Evolutionary conservation across 2,113 vertebrate genomes (phyloP), one percentile per base, ranked within the genome.

Genomic region (Charadrius vociferus): DNA sequence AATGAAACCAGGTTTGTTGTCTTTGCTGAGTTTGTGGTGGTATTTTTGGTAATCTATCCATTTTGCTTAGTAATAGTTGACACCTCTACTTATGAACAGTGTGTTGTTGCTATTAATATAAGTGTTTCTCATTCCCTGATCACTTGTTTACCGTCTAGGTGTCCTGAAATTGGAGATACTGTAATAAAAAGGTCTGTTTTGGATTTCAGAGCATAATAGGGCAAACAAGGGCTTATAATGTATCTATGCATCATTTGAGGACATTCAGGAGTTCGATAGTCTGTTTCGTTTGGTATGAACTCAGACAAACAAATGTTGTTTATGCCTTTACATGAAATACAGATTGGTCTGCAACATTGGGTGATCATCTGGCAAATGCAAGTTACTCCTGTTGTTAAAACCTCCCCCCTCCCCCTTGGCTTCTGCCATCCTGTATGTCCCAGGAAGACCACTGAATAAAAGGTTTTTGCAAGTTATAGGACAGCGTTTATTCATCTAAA

Each of bases 101-200:
- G 45, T 81, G 80, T 23, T 70, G 73, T 75, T 97, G 86, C 93
- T 97, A 73, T 93, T 95, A 89, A 92, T 91, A 14, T 8, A 82
- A 85, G 68, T 87, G 70, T 89, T 95, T 97, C 78, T 91, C 81
- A 79, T 89, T 91, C 68, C 65, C 61, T 37, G 34, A 75, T 81
- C 34, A 6, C 65, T 97, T 95, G 86, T 95, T 96, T 97, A 89
- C 95, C 72, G 65, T 78, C 67, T 77, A 89, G n/a, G 66, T 91
- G 89, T 89, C 84, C 81, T 94, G 84, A 90, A 94, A 94, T 39
- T 87, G 3, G 86, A 91, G 81, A 86, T 93, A 72, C 77, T 91
- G 74, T 87, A 85, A 89, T 91, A 84, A 94, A 94, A 95, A 92
- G 16, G 3, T 87, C 79, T 94, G 9, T 81, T 93, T 93, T 56